Conservation (phyloP, 2,113 vertebrate species). For the Hiodon tergisus region DNA sequence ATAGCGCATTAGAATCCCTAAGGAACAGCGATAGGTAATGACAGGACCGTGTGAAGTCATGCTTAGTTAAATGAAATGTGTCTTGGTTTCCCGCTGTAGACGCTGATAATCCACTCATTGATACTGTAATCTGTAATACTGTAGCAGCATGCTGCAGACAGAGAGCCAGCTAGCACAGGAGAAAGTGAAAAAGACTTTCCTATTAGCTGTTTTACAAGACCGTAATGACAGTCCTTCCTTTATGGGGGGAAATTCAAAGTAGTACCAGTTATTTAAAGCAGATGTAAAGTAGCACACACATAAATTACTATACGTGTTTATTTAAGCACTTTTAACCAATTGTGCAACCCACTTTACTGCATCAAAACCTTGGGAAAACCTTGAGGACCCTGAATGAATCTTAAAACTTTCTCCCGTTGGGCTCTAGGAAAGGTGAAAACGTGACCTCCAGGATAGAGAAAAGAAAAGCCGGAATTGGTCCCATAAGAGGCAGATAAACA, state of each 20-base stretch:
- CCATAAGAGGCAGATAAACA: constrained; percentile 68
- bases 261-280: too few relatives aligned
- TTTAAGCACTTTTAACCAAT: too few relatives aligned
- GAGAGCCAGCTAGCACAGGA: not conserved
- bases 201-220: too few relatives aligned
- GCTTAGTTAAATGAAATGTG: constrained; percentile 66
- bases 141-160: not conserved
- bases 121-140: constrained; percentile 65
- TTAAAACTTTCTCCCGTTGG: not conserved
- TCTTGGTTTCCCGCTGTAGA: constrained; percentile 72
- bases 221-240: too few relatives aligned
- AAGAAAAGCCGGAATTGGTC: constrained; percentile 57
- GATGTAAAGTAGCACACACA: too few relatives aligned
- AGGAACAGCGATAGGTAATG: constrained; percentile 65
- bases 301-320: too few relatives aligned
- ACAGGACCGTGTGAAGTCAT: constrained; percentile 58
- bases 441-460: constrained; percentile 46
- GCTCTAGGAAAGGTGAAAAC: constrained; percentile 39
- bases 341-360: too few relatives aligned
- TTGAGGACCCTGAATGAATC: too few relatives aligned
- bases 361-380: too few relatives aligned
- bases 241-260: too few relatives aligned
- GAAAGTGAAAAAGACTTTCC: too few relatives aligned
- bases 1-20: constrained; percentile 63
- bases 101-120: constrained; percentile 75